Percentiles rank a stretch among this genome's conserved stretches.
These are phyloP conservation scores for Druon quercuslanigerum DNA, from an alignment of 1,140 invertebrate genomes.

Conservation along the genomic window DNA sequence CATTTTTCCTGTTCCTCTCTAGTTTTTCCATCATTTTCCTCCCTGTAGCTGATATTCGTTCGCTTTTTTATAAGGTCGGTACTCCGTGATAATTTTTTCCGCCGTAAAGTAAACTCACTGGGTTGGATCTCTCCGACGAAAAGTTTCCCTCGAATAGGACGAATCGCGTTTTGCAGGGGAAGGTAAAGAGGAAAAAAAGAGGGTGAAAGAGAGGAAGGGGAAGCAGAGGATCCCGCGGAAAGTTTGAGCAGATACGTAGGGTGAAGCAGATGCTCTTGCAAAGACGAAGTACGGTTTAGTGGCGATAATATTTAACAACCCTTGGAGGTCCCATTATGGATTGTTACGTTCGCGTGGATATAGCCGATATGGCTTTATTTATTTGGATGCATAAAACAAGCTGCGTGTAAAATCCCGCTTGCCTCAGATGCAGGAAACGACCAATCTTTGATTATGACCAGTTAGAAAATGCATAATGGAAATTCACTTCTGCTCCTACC, in stretches of 20 bases:
- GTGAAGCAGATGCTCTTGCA: not conserved
- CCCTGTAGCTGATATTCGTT: conserved; percentile 40
- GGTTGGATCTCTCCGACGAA: not conserved
- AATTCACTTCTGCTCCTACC: too few relatives aligned
- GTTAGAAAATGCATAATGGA: not conserved
- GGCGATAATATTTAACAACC: conserved; percentile 26
- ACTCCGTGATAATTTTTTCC: conserved; percentile 13
- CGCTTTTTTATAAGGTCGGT: conserved; percentile 31
- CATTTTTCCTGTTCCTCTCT: not conserved
- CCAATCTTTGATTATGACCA: conserved; percentile 1
- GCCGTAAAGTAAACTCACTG: conserved; percentile 11
- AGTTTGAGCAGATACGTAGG: conserved; percentile 6
- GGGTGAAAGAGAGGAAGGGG: conserved; percentile 5
- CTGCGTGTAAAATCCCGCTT: not conserved
- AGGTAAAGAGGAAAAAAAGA: not conserved
- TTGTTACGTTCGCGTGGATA: not conserved
- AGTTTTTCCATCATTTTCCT: conserved; percentile 21
- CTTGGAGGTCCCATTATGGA: not conserved
- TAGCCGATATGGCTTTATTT: not conserved
- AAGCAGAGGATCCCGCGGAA: not conserved
- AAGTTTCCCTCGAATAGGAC: not conserved
- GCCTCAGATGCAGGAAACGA: conserved; percentile 6
- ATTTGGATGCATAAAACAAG: conserved; percentile 6
- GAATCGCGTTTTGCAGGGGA: conserved; percentile 5
- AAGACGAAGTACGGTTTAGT: conserved; percentile 15